Evolutionary conservation across 1,140 invertebrate genomes (phyloP).

Genomic region (Eulimnadia texana): DNA sequence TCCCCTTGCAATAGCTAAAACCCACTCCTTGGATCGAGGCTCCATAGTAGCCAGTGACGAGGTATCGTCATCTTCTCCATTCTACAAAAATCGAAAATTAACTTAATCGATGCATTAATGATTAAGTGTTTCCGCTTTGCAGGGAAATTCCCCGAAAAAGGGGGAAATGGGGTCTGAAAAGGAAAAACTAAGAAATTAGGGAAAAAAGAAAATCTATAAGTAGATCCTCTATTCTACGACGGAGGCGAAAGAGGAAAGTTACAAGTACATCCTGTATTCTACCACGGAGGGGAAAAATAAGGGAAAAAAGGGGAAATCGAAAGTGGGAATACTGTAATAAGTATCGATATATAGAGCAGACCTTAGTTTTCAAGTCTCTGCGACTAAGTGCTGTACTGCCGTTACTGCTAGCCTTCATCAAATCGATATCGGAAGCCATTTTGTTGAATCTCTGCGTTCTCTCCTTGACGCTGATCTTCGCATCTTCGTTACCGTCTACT

Average conservation of each 20-base stretch:
- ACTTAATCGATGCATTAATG: neutral
- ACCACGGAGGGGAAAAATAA: no score
- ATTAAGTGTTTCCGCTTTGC: no score
- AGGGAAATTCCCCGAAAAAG: no score
- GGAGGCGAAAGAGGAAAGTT: neutral
- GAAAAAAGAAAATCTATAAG: no score
- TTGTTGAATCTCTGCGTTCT: conserved; percentile 81
- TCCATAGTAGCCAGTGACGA: conserved; percentile 37
- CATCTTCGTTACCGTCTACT: conserved; percentile 5
- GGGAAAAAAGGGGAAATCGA: no score
- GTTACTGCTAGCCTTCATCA: conserved; percentile 25
- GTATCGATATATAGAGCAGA: neutral
- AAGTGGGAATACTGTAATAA: no score
- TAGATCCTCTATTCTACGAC: neutral
- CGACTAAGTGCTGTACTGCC: neutral
- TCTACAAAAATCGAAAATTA: neutral
- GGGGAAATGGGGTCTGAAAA: no score
- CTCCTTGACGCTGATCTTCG: conserved; percentile 72
- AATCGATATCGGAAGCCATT: conserved; percentile 64
- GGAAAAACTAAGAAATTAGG: no score
- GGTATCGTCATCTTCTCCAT: conserved; percentile 19
- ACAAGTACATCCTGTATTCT: no score
- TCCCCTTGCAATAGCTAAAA: conserved; percentile 59
- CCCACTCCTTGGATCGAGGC: conserved; percentile 64
- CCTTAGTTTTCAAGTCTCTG: conserved; percentile 1